Base-by-base conservation (phyloP, 2,888 invertebrate species). In the Diplolepis rosae region DNA sequence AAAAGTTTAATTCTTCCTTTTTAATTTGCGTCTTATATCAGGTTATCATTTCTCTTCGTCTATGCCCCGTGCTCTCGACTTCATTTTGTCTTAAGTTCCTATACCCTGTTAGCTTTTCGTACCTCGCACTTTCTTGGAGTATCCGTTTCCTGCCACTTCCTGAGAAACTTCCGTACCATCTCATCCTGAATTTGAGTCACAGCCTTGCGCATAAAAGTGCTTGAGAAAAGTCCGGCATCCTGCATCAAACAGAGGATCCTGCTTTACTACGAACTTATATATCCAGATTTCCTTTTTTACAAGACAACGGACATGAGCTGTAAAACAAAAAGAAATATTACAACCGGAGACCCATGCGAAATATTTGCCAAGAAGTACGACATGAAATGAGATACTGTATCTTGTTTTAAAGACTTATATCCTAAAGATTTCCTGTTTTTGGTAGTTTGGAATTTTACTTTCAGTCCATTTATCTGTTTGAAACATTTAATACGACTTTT, bases 161-260 rank as follows among this genome's bases (percentile, higher is more conserved):
- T 42, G 42, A 28, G 61, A 32, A 56, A 35, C 35, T 52, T 32
- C 28, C 65, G 48, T 51, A 45, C 13, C 27, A 24, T 9, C 65
- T 24, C 50, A 61, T 45, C 42, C 69, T 50, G 48, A 30, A 42
- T 35, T 56, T 66, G 27, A 69, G 52, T 70, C 65, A 56, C 50
- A 65, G 32, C 39, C 39, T 39, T 24, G 72, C 68, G 66, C 76
- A 66, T 56, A 48, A 13, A 74, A 69, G 70, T 48, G 48, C 35
- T 48, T 42, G 54, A 15, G 39, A 54, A 54, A 69, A 65, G 65
- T 51, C 61, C 67, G 68, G 51, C 68, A 51, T 70, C 69, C 52
- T 68, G 61, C 70, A 39, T 61, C 39, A 61, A 24, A 39, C 61
- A 7, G 39, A 39, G 61, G 39, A 61, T 61, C 39, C 24, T 61